Evolutionary conservation across 2,888 invertebrate species (phyloP).

Genomic region (Archips xylosteana): DNA sequence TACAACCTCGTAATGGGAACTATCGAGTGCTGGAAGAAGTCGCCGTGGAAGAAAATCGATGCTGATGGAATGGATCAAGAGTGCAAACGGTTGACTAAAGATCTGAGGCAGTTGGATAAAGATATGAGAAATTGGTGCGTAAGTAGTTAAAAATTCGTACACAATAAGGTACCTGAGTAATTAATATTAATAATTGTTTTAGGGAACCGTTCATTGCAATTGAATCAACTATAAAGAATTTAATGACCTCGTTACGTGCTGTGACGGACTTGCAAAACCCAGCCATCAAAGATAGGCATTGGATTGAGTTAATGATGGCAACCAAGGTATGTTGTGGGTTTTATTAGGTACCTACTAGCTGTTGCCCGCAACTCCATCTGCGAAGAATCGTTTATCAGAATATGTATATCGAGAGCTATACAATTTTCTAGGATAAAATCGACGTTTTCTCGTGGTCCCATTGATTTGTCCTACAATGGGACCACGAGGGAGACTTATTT

Average conservation of each 20-base stretch:
- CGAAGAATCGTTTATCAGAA: too few species aligned
- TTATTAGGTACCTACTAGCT: background rate
- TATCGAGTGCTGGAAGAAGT: constrained; percentile 96
- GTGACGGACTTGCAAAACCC: constrained; percentile 98
- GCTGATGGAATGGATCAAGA: constrained; percentile 98
- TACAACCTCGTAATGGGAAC: constrained; percentile 92
- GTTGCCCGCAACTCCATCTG: too few species aligned
- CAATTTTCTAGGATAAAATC: too few species aligned
- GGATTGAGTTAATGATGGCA: constrained; percentile 96
- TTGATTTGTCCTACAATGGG: too few species aligned
- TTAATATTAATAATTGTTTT: constrained; percentile 4
- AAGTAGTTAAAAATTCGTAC: background rate
- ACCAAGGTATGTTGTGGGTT: constrained; percentile 88
- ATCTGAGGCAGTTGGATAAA: constrained; percentile 92
- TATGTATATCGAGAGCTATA: too few species aligned
- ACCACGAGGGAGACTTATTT: too few species aligned
- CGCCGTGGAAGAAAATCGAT: constrained; percentile 97
- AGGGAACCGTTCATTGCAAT: constrained; percentile 93
- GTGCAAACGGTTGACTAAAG: constrained; percentile 96
- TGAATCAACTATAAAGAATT: constrained; percentile 94
- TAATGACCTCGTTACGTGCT: constrained; percentile 96
- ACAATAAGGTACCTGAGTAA: background rate
- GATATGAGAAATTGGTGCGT: constrained; percentile 90
- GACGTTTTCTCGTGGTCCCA: too few species aligned
- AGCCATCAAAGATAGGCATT: constrained; percentile 96